These are phyloP conservation scores for Stomatorhinus walkeri DNA, from an alignment of 2,797 vertebrate species.

Conservation along the genomic window DNA sequence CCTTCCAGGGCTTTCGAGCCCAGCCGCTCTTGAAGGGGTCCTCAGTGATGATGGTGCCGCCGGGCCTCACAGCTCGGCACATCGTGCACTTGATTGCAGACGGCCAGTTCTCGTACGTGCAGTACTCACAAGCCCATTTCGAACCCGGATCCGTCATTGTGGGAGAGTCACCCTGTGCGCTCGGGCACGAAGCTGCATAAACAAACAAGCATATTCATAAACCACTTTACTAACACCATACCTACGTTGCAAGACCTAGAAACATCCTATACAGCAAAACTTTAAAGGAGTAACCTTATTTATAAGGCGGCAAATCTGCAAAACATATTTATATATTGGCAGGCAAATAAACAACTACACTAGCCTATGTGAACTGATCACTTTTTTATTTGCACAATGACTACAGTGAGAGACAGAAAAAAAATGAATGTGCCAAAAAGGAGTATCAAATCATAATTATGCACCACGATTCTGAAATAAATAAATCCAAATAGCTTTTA, in stretches of 20 bases:
- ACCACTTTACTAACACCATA: not conserved
- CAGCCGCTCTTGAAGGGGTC: constrained; percentile 82
- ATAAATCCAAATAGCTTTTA: not conserved
- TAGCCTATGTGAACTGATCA: not conserved
- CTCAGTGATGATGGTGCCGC: constrained; percentile 90
- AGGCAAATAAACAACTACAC: not conserved
- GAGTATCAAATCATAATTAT: not conserved
- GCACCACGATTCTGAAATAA: not conserved
- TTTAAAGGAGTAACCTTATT: not conserved
- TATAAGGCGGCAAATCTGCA: not conserved
- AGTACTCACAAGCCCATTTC: constrained; percentile 98
- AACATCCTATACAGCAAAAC: not conserved
- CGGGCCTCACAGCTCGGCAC: constrained; percentile 85
- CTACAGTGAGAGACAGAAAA: not conserved
- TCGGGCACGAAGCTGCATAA: not conserved
- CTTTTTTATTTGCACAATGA: not conserved
- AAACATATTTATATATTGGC: not conserved
- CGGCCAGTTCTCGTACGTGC: constrained; percentile 96
- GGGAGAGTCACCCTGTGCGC: constrained; percentile 21
- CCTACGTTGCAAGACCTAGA: not conserved
- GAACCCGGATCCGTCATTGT: constrained; percentile 88
- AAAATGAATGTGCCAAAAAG: not conserved
- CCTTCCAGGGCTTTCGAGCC: constrained; percentile 63
- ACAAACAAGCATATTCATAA: not conserved
- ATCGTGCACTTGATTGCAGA: constrained; percentile 96